Conservation (phyloP, 2,888 invertebrate species). For the Amphipyra tragopoginis region DNA sequence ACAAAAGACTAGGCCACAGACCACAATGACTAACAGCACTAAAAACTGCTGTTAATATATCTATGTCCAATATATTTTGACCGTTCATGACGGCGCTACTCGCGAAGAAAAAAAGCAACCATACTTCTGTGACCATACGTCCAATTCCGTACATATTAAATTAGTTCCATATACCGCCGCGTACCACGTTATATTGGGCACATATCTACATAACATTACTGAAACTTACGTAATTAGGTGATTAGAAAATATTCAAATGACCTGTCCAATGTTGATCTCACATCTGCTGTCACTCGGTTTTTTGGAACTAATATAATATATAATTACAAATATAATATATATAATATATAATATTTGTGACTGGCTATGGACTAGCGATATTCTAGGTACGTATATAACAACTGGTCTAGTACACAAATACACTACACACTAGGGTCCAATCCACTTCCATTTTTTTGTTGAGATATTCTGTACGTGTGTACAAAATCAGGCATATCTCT, state of each 20-base stretch:
- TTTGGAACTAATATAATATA: background rate
- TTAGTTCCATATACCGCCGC: background rate
- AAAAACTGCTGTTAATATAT: background rate
- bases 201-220: background rate
- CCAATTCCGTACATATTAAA: background rate
- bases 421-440: no score
- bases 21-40: background rate
- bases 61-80: background rate
- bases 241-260: slow-evolving; percentile 42
- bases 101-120: background rate
- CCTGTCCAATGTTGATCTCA: slow-evolving; percentile 7
- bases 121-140: background rate
- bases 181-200: background rate
- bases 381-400: no score
- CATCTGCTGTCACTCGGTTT: slow-evolving; percentile 1
- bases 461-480: no score
- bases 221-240: slow-evolving; percentile 13
- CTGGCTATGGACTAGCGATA: no score
- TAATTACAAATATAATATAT: no score
- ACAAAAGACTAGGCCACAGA: slow-evolving; percentile 6
- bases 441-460: no score
- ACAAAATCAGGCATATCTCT: no score
- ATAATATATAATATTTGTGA: no score
- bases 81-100: background rate
- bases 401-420: no score